Base-by-base conservation (phyloP, 2,797 vertebrate species). In the Melanotaenia maccullochi region DNA sequence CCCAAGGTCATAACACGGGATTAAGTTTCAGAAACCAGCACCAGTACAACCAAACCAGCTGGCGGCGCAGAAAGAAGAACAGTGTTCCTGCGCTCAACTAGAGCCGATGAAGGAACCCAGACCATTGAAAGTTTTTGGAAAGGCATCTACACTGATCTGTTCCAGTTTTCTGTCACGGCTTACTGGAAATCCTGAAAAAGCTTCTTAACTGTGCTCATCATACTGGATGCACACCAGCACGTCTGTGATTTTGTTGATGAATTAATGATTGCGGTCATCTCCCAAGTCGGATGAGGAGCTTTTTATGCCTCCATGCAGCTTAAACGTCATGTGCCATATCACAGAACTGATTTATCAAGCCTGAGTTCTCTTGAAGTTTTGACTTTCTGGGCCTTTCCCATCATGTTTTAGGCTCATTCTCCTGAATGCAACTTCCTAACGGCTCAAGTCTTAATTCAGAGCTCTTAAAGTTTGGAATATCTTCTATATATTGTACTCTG, bases 21-120 rank as follows among this genome's bases (percentile, higher is more conserved):
- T 84, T 83, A 20, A 93, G 93, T 3, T 93, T 94, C 89, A 91
- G 95, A 73, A 95, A 95, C 79, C 96, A 96, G 82, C 95, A 91
- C 67, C 97, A 96, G 88, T 96, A 96, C 85, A 96, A 93, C 92
- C 95, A 94, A 11, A 96, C 92, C 54, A 93, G 93, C 81, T 97
- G 96, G 96, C 93, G 96, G 20, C 88, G 85, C 82, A 94, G 95
- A 75, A 97, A 95, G 90, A 96, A 95, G 85, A 95, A 97, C 71
- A 87, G 65, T 35, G 82, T 76, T 55, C 82, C 95, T 54, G 94
- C 94, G 5, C 92, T 96, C 61, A 96, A 95, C 91, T 95, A 97
- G 86, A 96, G 95, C 93, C 95, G 96, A 94, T 96, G 85, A 88
- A 68, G 64, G 55, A 33, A 18, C 49, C 55, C 55, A 1, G 40